Conservation (phyloP, 2,113 vertebrate genomes). For the Ptilorrhoa leucosticta region DNA sequence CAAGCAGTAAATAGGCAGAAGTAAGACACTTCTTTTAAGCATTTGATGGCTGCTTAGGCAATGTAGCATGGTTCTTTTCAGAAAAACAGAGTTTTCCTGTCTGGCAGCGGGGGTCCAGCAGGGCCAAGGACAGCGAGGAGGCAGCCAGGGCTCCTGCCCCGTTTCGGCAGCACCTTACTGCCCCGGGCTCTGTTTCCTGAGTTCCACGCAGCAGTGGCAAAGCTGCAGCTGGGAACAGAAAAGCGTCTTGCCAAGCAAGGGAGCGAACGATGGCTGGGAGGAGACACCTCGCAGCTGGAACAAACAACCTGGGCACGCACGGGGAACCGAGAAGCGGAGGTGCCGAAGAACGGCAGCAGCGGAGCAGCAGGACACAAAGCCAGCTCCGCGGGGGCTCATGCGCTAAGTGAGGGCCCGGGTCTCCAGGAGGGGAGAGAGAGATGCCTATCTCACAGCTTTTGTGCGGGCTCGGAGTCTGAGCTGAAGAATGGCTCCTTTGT, state of each 20-base stretch:
- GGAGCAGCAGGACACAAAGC: neutral
- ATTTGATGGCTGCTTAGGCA: neutral
- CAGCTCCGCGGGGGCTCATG: neutral
- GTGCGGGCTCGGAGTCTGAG: neutral
- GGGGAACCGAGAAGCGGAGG: neutral
- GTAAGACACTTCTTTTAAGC: neutral
- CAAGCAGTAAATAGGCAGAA: neutral
- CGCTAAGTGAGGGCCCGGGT: neutral
- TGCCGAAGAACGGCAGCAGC: rapidly evolving
- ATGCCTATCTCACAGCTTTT: neutral
- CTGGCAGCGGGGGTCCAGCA: rapidly evolving
- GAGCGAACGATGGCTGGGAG: neutral
- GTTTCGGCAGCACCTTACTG: neutral
- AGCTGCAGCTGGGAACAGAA: neutral
- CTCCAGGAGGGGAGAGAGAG: neutral
- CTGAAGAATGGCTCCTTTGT: constrained; percentile 20
- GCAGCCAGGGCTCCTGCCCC: neutral
- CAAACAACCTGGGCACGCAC: rapidly evolving
- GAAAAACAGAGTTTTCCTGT: neutral
- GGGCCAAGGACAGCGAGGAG: neutral
- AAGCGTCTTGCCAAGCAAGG: neutral
- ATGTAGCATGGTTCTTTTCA: rapidly evolving
- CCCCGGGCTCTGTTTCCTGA: neutral
- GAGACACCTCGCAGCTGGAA: neutral
- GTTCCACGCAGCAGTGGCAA: rapidly evolving